Evolutionary conservation across 2,113 vertebrate species (phyloP).

Genomic region (Myotis davidii): DNA sequence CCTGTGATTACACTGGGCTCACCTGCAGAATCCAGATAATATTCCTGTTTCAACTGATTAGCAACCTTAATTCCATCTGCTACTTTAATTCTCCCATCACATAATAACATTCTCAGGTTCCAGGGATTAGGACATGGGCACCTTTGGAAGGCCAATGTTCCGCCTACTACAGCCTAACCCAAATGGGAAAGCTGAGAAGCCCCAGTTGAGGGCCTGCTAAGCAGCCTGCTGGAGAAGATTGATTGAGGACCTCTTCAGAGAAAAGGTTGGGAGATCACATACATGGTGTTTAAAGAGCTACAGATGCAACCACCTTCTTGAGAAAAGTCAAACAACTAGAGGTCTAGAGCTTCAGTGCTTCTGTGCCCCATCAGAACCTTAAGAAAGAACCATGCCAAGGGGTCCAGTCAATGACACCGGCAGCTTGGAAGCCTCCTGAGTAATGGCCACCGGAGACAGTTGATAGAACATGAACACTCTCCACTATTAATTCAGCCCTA

Average conservation of each 20-base stretch:
- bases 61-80: background rate
- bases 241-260: background rate
- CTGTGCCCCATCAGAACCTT: background rate
- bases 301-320: background rate
- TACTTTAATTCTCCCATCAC: background rate
- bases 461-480: background rate
- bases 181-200: background rate
- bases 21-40: background rate
- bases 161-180: background rate
- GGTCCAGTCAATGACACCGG: background rate
- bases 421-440: background rate
- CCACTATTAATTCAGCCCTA: background rate
- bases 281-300: background rate
- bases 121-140: background rate
- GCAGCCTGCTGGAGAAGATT: background rate
- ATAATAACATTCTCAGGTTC: background rate
- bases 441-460: background rate
- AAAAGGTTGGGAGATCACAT: background rate
- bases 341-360: background rate
- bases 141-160: background rate
- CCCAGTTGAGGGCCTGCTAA: background rate
- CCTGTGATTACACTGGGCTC: background rate
- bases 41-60: background rate
- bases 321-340: background rate
- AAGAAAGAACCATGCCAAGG: background rate